Percentiles rank a stretch among this genome's conserved stretches.
Evolutionary conservation across 2,113 vertebrate species (phyloP).

Genomic region (Nycticryphes semicollaris): DNA sequence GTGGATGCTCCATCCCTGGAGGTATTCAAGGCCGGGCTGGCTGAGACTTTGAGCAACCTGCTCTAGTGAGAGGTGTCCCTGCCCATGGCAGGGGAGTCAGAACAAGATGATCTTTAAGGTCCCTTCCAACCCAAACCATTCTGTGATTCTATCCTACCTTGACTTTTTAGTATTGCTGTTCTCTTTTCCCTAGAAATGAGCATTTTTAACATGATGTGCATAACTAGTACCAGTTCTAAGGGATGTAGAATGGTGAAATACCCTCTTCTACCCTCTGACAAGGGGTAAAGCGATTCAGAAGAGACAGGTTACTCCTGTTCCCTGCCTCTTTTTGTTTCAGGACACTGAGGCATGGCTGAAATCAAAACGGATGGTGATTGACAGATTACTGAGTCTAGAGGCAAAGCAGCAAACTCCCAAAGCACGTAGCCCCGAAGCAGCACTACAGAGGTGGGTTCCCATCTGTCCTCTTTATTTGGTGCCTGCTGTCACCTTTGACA

Average conservation of each 20-base stretch:
- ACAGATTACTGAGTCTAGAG: conserved; percentile 72
- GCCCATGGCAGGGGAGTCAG: background rate
- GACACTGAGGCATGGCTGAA: conserved; percentile 32
- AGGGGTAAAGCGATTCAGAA: background rate
- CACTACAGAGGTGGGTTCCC: conserved; percentile 77
- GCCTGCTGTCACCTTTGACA: background rate
- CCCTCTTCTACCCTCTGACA: background rate
- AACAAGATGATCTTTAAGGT: background rate
- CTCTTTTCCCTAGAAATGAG: background rate
- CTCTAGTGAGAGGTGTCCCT: background rate
- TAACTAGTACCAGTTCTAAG: background rate
- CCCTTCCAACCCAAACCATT: background rate
- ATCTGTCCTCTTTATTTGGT: background rate
- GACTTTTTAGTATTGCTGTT: background rate
- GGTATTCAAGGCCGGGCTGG: background rate
- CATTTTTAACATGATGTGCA: background rate
- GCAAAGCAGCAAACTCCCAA: conserved; percentile 55
- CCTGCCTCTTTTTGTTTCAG: conserved; percentile 21
- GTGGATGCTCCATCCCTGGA: background rate
- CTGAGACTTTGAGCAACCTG: background rate
- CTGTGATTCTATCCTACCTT: background rate
- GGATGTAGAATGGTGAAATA: background rate
- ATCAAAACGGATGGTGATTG: conserved; percentile 63
- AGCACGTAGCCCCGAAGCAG: conserved; percentile 75
- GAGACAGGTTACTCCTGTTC: background rate